Percentiles rank a stretch among this genome's conserved stretches.
Conservation (phyloP, 2,113 vertebrate genomes). For the Zapornia atra region DNA sequence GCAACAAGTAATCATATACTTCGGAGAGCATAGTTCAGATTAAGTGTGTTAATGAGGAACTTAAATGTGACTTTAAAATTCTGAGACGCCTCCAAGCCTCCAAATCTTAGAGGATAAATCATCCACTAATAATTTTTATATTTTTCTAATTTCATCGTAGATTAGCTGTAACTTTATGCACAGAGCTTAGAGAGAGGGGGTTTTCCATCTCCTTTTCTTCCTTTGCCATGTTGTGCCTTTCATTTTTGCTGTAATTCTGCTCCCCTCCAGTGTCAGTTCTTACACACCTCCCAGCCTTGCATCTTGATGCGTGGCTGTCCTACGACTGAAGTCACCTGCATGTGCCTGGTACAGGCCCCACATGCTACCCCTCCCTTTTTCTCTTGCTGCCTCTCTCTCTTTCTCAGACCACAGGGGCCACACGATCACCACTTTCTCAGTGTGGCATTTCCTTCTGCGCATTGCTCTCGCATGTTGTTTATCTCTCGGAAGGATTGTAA, state of each 20-base stretch:
- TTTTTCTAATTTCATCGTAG: background rate
- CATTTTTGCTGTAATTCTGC: slow-evolving; percentile 29
- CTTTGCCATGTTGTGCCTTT: background rate
- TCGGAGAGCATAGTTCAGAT: background rate
- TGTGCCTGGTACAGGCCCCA: background rate
- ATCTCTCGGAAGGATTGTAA: slow-evolving; percentile 79
- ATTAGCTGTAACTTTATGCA: background rate
- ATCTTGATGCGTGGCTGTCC: slow-evolving; percentile 7
- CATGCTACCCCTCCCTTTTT: slow-evolving; percentile 3
- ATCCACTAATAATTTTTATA: background rate
- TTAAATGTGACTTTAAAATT: background rate
- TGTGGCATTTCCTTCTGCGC: slow-evolving; percentile 78
- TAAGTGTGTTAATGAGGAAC: background rate
- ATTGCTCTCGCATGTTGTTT: slow-evolving; percentile 73
- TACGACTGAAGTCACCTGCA: slow-evolving; percentile 34
- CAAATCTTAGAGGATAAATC: background rate
- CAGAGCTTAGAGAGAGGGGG: background rate
- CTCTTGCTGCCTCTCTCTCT: slow-evolving; percentile 35
- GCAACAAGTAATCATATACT: background rate
- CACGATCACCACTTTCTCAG: slow-evolving; percentile 76
- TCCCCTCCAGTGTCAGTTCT: slow-evolving; percentile 37
- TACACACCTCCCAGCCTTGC: background rate
- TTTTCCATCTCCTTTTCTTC: background rate
- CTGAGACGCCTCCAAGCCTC: background rate
- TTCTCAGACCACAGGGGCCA: slow-evolving; percentile 81